Conservation (phyloP, 2,888 invertebrate species). For the Sphinx pinastri region DNA sequence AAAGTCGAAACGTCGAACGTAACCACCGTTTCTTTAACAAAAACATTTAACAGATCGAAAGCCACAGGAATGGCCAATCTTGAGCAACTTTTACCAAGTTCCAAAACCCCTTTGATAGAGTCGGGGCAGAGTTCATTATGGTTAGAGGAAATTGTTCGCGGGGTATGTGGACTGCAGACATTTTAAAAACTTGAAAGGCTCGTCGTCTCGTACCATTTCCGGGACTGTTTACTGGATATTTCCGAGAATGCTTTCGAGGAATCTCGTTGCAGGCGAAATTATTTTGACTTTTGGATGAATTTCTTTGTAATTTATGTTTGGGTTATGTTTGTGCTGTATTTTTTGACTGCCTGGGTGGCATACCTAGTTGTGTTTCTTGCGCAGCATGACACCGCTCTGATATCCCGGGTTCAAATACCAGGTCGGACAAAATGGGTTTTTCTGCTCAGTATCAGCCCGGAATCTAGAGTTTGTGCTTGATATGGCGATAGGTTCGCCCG, state of each 20-base stretch:
- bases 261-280: slow-evolving; percentile 24
- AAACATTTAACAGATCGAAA: slow-evolving; percentile 23
- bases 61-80: slow-evolving; percentile 21
- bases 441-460: too few species aligned
- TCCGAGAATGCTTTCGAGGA: slow-evolving; percentile 27
- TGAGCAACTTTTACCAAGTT: slow-evolving; percentile 6
- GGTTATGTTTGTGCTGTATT: neutral
- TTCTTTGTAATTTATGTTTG: slow-evolving; percentile 27
- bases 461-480: too few species aligned
- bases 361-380: too few species aligned
- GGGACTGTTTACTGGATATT: slow-evolving; percentile 29
- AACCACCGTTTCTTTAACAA: slow-evolving; percentile 9
- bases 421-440: too few species aligned
- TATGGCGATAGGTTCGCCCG: too few species aligned
- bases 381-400: too few species aligned
- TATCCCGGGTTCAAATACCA: too few species aligned
- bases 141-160: slow-evolving; percentile 15
- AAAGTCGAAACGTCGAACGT: neutral
- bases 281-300: slow-evolving; percentile 21
- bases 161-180: slow-evolving; percentile 23
- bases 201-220: slow-evolving; percentile 16
- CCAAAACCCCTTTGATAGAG: slow-evolving; percentile 14
- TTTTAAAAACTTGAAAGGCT: slow-evolving; percentile 21
- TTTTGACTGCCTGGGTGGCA: too few species aligned
- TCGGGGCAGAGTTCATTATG: neutral